These are phyloP conservation scores for Caenorhabditis sp. DNA, from an alignment of 2,888 invertebrate genomes.

Conservation along the genomic window DNA sequence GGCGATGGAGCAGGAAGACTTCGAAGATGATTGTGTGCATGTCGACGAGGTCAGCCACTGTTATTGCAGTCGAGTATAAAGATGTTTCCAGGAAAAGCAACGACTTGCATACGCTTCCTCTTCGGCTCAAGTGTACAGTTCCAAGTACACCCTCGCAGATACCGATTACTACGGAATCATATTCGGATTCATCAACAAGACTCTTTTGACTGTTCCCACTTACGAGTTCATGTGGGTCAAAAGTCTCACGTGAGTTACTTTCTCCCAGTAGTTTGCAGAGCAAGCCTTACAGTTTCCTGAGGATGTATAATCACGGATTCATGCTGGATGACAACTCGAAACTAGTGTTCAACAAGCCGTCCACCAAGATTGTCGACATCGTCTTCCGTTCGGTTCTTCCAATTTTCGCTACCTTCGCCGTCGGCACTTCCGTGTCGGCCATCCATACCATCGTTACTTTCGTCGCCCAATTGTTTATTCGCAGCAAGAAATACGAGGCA, in stretches of 20 bases:
- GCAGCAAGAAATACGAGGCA: conserved; percentile 31
- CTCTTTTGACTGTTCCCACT: conserved; percentile 8
- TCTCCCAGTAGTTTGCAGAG: neutral
- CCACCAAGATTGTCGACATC: conserved; percentile 35
- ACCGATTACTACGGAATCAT: conserved; percentile 39
- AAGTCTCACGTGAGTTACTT: conserved; percentile 28
- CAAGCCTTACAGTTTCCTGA: conserved; percentile 11
- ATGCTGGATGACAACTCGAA: conserved; percentile 25
- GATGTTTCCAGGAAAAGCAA: conserved; percentile 4
- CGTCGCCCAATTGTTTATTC: conserved; percentile 27
- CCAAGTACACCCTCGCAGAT: conserved; percentile 18
- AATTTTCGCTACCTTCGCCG: conserved; percentile 34
- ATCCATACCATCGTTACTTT: conserved; percentile 36
- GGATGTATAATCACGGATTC: conserved; percentile 48
- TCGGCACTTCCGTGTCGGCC: conserved; percentile 28
- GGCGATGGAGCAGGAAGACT: conserved; percentile 33
- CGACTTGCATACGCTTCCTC: conserved; percentile 13
- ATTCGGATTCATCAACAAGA: conserved; percentile 40
- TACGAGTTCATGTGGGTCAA: conserved; percentile 37
- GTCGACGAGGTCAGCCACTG: conserved; percentile 10
- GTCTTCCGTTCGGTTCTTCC: conserved; percentile 50
- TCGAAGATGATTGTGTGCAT: conserved; percentile 8
- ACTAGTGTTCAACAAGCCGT: conserved; percentile 37
- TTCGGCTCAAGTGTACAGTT: conserved; percentile 26
- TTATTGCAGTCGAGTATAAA: neutral